Evolutionary conservation across 2,888 invertebrate genomes (phyloP).

Genomic region (Ischnura elegans): DNA sequence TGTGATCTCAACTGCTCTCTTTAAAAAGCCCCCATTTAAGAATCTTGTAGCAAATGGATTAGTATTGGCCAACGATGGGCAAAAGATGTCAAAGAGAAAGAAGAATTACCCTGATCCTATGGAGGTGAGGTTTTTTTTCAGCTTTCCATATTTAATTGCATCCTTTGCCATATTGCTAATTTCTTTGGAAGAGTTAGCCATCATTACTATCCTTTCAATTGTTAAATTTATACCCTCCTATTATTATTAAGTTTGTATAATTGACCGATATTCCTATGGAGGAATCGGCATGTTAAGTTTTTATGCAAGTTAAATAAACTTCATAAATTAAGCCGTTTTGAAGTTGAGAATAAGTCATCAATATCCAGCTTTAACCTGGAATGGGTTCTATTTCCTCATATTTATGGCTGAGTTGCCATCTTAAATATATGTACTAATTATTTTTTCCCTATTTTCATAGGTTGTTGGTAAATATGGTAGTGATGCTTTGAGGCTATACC

Average conservation of each 20-base stretch:
- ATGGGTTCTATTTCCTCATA: background rate
- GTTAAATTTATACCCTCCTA: too few relatives aligned
- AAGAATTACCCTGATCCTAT: constrained; percentile 99
- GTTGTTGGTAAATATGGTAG: constrained; percentile 96
- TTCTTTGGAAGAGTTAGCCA: too few relatives aligned
- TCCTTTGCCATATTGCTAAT: too few relatives aligned
- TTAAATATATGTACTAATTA: background rate
- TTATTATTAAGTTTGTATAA: too few relatives aligned
- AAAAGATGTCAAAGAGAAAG: constrained; percentile 99
- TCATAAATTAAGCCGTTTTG: too few relatives aligned
- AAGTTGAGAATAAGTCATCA: too few relatives aligned
- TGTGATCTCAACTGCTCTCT: constrained; percentile 96
- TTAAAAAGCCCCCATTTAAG: constrained; percentile 97
- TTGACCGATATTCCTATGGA: too few relatives aligned
- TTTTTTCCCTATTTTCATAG: constrained; percentile 69
- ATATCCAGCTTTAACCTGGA: too few relatives aligned
- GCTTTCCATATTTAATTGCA: background rate
- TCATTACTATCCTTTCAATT: too few relatives aligned
- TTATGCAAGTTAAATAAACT: too few relatives aligned
- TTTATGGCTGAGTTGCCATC: background rate
- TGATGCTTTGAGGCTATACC: constrained; percentile 96
- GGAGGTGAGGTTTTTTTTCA: constrained; percentile 79
- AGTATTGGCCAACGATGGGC: constrained; percentile 97
- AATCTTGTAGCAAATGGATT: constrained; percentile 98
- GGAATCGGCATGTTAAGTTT: too few relatives aligned